Conservation (phyloP, 2,888 invertebrate species). For the Tipula lateralis region DNA sequence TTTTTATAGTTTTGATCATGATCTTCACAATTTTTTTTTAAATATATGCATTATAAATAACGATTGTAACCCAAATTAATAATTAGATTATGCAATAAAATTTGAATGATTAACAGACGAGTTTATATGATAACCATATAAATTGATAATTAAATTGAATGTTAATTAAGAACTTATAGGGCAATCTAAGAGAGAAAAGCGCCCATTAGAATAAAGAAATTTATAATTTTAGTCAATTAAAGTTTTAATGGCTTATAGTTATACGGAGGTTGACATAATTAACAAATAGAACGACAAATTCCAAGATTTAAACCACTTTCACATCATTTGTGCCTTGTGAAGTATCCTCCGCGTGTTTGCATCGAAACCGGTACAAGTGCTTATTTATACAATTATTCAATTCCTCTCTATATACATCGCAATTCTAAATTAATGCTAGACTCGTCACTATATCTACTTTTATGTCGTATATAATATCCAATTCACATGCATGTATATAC, state of each 20-base stretch:
- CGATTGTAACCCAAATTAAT: background rate
- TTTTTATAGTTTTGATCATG: background rate
- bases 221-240: background rate
- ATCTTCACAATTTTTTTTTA: background rate
- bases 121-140: background rate
- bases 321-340: too few relatives aligned
- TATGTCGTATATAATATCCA: too few relatives aligned
- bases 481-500: too few relatives aligned
- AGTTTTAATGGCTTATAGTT: background rate
- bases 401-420: too few relatives aligned
- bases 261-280: background rate
- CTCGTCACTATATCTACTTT: too few relatives aligned
- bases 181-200: too few relatives aligned
- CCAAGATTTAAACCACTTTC: too few relatives aligned
- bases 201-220: too few relatives aligned
- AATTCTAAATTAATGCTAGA: too few relatives aligned
- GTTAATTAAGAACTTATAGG: background rate
- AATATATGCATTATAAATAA: background rate
- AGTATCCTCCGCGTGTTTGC: too few relatives aligned
- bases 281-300: background rate
- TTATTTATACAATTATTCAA: too few relatives aligned
- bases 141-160: background rate
- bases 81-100: background rate
- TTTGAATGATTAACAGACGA: background rate
- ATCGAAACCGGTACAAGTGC: too few relatives aligned